A percentile compares a stretch with the other conserved stretches of the same genome.
Conservation (phyloP, 2,113 vertebrate genomes). For the Engystomops pustulosus region DNA sequence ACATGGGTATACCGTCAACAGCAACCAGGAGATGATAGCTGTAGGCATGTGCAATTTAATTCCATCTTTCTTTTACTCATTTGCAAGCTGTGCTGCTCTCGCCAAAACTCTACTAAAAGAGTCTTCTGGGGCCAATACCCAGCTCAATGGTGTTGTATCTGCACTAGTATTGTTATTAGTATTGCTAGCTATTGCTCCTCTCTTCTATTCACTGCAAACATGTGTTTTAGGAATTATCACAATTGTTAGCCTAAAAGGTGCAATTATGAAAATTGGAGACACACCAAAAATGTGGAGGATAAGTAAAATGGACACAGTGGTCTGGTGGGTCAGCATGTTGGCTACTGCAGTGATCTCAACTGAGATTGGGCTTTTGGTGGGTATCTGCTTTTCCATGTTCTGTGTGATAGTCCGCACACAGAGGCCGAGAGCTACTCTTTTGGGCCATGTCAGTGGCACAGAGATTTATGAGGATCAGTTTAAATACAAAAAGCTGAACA, state of each 20-base stretch:
- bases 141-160: constrained; percentile 66
- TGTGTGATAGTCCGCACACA: constrained; percentile 81
- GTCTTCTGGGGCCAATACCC: constrained; percentile 66
- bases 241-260: constrained; percentile 82
- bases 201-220: constrained; percentile 67
- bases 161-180: constrained; percentile 68
- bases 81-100: constrained; percentile 67
- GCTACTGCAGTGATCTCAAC: constrained; percentile 83
- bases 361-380: constrained; percentile 82
- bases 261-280: constrained; percentile 77
- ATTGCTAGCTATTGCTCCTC: constrained; percentile 66
- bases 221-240: constrained; percentile 86
- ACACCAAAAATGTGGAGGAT: constrained; percentile 79
- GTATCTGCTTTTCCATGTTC: constrained; percentile 80
- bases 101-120: constrained; percentile 71
- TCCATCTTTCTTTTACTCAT: constrained; percentile 72
- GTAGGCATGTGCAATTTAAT: constrained; percentile 69
- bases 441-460: constrained; percentile 72
- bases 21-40: constrained; percentile 72
- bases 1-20: constrained; percentile 63
- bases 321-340: constrained; percentile 86
- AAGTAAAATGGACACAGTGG: constrained; percentile 77
- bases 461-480: constrained; percentile 80
- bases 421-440: constrained; percentile 70
- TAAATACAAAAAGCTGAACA: constrained; percentile 76